Evolutionary conservation across 2,797 vertebrate genomes (phyloP), one percentile per base, ranked within the genome.

Genomic region (Chelon labrosus): DNA sequence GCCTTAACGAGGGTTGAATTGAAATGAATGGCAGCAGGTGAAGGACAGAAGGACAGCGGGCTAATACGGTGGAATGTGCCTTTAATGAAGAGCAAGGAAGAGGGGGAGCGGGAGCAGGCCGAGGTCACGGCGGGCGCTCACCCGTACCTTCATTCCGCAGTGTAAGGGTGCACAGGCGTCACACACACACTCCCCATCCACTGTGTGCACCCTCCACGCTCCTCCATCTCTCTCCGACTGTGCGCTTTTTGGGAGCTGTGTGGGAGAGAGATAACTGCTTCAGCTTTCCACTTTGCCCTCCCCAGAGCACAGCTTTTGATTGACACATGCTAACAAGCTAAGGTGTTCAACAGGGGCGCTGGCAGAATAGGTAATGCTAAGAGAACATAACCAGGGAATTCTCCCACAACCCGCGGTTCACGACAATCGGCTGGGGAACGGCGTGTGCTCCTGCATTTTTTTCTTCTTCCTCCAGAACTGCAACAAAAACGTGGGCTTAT

Each of bases 241-340:
- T 7, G 65, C 50, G 27, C 19, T 39, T 39, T 67, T 46, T 66
- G 50, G 70, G 65, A 62, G 79, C 68, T 57, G 79, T 87, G 89
- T 52, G 47, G 58, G 61, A 54, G 87, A 58, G 67, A 83, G 85
- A 92, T 87, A 92, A 91, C 58, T 3, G 84, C 8, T 71, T 17
- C 69, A 39, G 73, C 65, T 60, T 75, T 82, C 85, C 81, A 68
- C 85, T 84, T 53, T 80, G 83, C 69, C 88, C 85, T 86, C 88
- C 83, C 82, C 60, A 22, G 88, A 84, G 86, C 70, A 2, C 11
- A 0, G 11, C 62, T 55, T 86, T 88, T 93, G 93, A 94, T 88
- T 94, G 92, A 92, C 93, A 92, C 91, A 91, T 89, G 91, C 91
- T 93, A 93, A 94, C 93, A 91, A 94, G 92, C 80, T 4, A 44